These are phyloP conservation scores for Metallyticus violacea DNA, from an alignment of 2,888 invertebrate species.

Conservation along the genomic window DNA sequence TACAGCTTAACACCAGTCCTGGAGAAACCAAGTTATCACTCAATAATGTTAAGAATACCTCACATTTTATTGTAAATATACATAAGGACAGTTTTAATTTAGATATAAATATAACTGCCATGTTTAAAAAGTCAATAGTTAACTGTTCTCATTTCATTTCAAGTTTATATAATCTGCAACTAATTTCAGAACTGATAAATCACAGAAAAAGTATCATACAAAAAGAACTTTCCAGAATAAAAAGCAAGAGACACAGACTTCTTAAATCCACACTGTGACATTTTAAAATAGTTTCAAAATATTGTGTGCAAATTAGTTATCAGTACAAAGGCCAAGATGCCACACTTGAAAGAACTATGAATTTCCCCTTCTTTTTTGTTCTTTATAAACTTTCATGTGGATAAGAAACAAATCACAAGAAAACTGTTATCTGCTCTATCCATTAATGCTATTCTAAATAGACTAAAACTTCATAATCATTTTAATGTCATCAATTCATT, in stretches of 20 bases:
- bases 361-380: neutral
- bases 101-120: slow-evolving; percentile 22
- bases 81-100: slow-evolving; percentile 19
- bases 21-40: neutral
- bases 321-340: slow-evolving; percentile 11
- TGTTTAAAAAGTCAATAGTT: slow-evolving; percentile 8
- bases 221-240: slow-evolving; percentile 11
- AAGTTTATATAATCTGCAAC: neutral
- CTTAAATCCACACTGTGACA: neutral
- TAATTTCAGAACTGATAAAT: neutral
- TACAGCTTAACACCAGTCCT: neutral
- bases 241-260: neutral
- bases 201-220: slow-evolving; percentile 10
- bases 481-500: neutral
- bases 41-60: neutral
- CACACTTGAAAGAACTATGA: neutral
- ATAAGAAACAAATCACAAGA: neutral
- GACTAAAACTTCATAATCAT: neutral
- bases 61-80: slow-evolving; percentile 26
- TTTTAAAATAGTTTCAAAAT: neutral
- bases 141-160: neutral
- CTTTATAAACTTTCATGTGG: neutral
- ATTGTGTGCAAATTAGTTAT: neutral
- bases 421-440: neutral
- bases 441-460: neutral